Evolutionary conservation across 2,888 invertebrate genomes (phyloP).

Genomic region (Choristoneura rosaceana): DNA sequence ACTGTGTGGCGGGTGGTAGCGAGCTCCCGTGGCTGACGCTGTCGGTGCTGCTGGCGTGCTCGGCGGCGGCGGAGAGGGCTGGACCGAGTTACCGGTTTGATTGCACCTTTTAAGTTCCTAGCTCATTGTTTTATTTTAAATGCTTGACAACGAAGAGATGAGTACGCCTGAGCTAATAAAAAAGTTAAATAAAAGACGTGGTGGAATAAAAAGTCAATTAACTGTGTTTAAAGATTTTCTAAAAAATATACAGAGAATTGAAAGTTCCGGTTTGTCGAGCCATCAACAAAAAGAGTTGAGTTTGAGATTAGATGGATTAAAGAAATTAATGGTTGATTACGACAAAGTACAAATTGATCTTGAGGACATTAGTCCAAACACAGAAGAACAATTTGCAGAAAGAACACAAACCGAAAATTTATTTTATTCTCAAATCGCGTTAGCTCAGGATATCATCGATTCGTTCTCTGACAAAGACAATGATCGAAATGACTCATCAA

Average conservation of each 20-base stretch:
- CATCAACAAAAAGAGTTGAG: background rate
- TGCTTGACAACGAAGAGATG: background rate
- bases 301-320: slow-evolving; percentile 4
- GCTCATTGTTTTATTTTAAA: background rate
- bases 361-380: background rate
- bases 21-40: background rate
- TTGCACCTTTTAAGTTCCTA: background rate
- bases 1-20: too few relatives aligned
- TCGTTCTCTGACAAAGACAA: background rate
- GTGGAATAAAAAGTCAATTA: slow-evolving; percentile 8
- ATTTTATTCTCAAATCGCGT: slow-evolving; percentile 7
- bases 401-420: slow-evolving; percentile 3
- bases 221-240: slow-evolving; percentile 8
- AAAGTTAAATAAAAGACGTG: slow-evolving; percentile 17
- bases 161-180: background rate
- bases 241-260: background rate
- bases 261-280: background rate
- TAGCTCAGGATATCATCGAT: slow-evolving; percentile 19
- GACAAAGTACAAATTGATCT: background rate
- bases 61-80: background rate
- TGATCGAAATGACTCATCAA: background rate
- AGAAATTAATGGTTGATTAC: background rate
- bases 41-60: background rate
- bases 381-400: background rate
- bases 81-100: background rate